phyloP scores from a whole-genome alignment of 2,113 vertebrate species.

The Trochalopteron elliotii region DNA sequence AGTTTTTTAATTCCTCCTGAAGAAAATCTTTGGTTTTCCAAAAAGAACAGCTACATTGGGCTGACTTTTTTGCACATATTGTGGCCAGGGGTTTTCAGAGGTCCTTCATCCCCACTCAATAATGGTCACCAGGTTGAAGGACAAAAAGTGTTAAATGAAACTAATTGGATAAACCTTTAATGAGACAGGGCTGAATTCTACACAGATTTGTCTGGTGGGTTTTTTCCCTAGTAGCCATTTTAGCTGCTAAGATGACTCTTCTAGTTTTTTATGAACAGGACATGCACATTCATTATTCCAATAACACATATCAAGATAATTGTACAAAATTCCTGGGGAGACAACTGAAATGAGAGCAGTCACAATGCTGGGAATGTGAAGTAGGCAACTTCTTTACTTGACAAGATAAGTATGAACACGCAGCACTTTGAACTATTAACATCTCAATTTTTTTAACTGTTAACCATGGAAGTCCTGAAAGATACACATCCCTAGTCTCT shows the following conservation, averaged over 20 bases:
- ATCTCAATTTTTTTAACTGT: neutral
- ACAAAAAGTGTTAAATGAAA: neutral
- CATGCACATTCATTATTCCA: neutral
- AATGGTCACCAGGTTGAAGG: neutral
- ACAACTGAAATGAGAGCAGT: neutral
- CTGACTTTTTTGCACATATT: rapidly evolving
- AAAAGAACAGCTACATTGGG: neutral
- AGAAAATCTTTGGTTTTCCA: neutral
- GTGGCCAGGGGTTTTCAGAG: neutral
- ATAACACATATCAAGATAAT: neutral
- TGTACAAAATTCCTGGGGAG: neutral
- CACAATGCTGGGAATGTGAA: neutral
- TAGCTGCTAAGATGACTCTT: neutral
- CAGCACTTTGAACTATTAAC: neutral
- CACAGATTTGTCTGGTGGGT: neutral
- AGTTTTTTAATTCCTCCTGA: neutral
- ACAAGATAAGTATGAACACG: neutral
- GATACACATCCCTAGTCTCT: neutral
- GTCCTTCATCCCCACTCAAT: neutral
- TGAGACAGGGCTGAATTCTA: neutral
- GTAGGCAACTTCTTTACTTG: neutral
- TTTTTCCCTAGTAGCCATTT: neutral
- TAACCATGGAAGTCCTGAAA: neutral
- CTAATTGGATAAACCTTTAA: neutral
- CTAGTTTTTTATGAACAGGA: neutral